Base-by-base conservation (phyloP, 2,888 invertebrate genomes). In the Peribatodes rhomboidaria region DNA sequence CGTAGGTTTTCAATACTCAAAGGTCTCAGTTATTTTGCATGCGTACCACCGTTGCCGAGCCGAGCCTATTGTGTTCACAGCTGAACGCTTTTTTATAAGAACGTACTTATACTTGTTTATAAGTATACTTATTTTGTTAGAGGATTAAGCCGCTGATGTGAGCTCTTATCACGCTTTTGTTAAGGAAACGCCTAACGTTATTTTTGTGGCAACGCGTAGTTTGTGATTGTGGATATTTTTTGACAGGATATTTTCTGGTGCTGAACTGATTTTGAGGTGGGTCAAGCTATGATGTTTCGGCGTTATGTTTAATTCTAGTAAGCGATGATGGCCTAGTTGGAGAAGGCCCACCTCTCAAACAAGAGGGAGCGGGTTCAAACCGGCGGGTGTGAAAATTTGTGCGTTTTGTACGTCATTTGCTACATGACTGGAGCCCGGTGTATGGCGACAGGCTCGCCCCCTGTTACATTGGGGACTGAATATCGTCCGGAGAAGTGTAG, bases 21-120 rank as follows among this genome's bases (percentile, higher is more conserved):
- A 27, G 27, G 27, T 27, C 27, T 27, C 7, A 49, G 31, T 49
- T 49, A 13, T 27, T 49, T 49, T 31, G 31, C 20, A 44, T 44
- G 10, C 47, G 6, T 31, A 8, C 22, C n/a, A 27, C 1, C 16
- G 18, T n/a, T 18, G 20, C 20, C 11, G 50, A 35, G 3, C 35
- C n/a, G n/a, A n/a, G n/a, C 13, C 35, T 35, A n/a, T 50, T 50
- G 50, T 50, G 20, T 50, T 50, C 20, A 13, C 35, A 20, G 13
- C 33, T 35, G 35, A 18, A 35, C 8, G 35, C 18, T 13, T 50
- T 42, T 35, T 50, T 35, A 20, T 50, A 20, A 50, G 35, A 7
- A 20, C 20, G 18, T 35, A 16, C 50, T 37, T 35, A 39, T 27
- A 54, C 54, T 54, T 54, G 39, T 54, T 41, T 54, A 22, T 54